These are phyloP conservation scores for Cepaea nemoralis DNA, from an alignment of 1,140 invertebrate genomes.

Conservation along the genomic window DNA sequence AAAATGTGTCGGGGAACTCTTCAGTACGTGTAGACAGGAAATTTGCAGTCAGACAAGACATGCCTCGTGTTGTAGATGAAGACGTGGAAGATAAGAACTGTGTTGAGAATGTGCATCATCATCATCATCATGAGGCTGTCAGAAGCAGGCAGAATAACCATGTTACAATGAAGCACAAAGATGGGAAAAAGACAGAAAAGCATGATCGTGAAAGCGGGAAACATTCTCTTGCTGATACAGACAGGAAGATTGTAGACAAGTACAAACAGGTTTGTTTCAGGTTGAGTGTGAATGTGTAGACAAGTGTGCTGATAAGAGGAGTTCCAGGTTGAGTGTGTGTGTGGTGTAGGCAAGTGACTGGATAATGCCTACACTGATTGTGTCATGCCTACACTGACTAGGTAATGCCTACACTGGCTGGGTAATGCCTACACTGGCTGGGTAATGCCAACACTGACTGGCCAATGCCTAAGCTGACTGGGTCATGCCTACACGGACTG, in stretches of 20 bases:
- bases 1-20: constrained; percentile 17
- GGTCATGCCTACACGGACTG: no score
- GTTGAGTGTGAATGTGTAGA: no score
- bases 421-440: no score
- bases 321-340: no score
- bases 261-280: neutral
- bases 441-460: no score
- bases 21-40: neutral
- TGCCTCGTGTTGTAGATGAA: neutral
- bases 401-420: no score
- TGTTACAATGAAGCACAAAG: neutral
- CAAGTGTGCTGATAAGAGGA: no score
- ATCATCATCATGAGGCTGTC: neutral
- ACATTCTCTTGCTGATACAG: neutral
- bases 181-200: neutral
- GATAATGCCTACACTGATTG: no score
- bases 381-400: no score
- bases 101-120: neutral
- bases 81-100: neutral
- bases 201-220: no score
- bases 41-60: neutral
- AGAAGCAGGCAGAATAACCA: neutral
- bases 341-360: no score
- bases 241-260: neutral
- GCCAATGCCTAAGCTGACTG: no score